Base-by-base conservation (phyloP, 2,797 vertebrate genomes). In the Falco concolor region DNA sequence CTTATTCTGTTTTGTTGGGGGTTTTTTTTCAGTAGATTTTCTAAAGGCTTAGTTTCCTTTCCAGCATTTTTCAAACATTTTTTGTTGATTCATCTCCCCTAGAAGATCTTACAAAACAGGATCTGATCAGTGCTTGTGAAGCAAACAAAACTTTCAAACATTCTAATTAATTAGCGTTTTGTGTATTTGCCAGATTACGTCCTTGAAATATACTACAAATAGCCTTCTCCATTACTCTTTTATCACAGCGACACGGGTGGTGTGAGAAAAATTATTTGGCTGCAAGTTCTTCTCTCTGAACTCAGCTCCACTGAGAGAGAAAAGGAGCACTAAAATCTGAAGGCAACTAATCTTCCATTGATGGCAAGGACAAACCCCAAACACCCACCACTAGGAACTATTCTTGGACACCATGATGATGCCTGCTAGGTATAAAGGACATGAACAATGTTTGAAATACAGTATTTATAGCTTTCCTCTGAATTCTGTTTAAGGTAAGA, bases 121-220 rank as follows among this genome's bases (percentile, higher is more conserved):
- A 90, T 95, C 74, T 95, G 68, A 96, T 94, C 56, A 68, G 64
- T 32, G 28, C 24, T 36, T 12, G 5, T 1, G 10, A 94, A 92
- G 50, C 68, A 92, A 93, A 91, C 45, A 90, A 87, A 77, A 89
- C 32, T 96, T 95, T 95, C 84, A 96, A 95, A 95, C 57, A 78
- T 80, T 92, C 92, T 86, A 94, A 91, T 95, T 95, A 96, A 95
- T 95, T 96, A 92, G 86, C 19, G 72, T 85, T 90, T 92, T 97
- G 90, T 96, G 85, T 96, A 77, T 95, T 93, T 38, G 80, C 64
- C 79, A 92, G 84, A 91, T 96, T 88, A 90, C 6, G 15, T 94
- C 79, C 92, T 93, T 97, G 91, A 95, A 93, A 95, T 56, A 47
- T 12, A 96, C 84, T 92, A 87, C 95, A 94, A 95, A 97, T 95